These are phyloP conservation scores for Trichosurus vulpecula DNA, from an alignment of 2,797 vertebrate genomes.

Conservation along the genomic window DNA sequence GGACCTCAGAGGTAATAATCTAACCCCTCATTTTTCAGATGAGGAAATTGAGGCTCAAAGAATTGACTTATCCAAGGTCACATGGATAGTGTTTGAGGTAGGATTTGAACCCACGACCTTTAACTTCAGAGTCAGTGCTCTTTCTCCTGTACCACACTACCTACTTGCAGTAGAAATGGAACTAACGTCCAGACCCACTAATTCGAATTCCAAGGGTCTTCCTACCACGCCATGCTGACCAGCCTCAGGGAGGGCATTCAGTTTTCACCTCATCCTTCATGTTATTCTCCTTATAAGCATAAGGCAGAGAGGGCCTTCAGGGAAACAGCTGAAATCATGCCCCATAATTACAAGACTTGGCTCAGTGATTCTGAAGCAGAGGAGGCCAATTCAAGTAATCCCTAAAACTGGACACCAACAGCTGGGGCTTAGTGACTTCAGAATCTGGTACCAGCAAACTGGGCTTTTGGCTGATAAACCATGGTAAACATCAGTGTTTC, in stretches of 20 bases:
- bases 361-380: background rate
- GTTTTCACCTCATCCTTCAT: background rate
- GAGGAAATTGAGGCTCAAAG: background rate
- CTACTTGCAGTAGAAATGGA: background rate
- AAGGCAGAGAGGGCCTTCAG: background rate
- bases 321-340: background rate
- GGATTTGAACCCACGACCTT: background rate
- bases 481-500: fast-evolving
- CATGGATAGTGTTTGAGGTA: background rate
- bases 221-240: background rate
- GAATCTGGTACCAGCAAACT: background rate
- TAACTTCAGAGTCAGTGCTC: background rate
- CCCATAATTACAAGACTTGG: background rate
- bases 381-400: background rate
- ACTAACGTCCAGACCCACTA: background rate
- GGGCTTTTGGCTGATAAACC: background rate
- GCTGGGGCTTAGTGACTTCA: background rate
- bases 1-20: background rate
- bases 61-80: background rate
- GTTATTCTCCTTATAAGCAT: background rate
- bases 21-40: background rate
- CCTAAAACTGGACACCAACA: background rate
- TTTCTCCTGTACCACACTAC: background rate
- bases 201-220: background rate
- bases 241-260: background rate